Percentiles rank a stretch among this genome's conserved stretches.
These are phyloP conservation scores for Strigops habroptila DNA, from an alignment of 2,113 vertebrate species.

Conservation along the genomic window DNA sequence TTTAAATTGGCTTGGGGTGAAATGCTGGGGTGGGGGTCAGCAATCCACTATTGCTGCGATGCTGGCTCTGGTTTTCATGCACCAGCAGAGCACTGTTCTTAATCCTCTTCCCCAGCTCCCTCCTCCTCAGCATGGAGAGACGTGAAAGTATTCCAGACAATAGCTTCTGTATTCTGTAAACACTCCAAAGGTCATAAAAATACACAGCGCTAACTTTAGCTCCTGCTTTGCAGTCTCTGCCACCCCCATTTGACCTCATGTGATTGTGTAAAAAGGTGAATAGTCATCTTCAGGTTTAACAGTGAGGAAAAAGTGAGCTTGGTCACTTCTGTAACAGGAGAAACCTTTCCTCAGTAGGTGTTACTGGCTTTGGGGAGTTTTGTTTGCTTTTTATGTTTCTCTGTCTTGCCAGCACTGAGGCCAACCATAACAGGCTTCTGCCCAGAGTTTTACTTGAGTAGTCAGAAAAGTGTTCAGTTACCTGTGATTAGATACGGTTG, in stretches of 20 bases:
- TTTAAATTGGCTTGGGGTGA: background rate
- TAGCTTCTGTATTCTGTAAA: conserved; percentile 35
- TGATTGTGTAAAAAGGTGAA: background rate
- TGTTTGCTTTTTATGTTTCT: background rate
- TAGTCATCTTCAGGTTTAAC: background rate
- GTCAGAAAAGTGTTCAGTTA: background rate
- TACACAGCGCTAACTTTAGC: conserved; percentile 24
- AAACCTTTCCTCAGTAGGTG: background rate
- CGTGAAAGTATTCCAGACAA: background rate
- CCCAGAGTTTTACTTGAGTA: background rate
- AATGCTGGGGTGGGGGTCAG: background rate
- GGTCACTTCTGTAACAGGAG: background rate
- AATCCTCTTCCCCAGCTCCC: background rate
- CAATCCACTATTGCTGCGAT: background rate
- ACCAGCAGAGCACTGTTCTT: background rate
- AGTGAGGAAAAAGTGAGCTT: background rate
- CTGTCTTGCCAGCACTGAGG: background rate
- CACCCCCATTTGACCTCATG: background rate
- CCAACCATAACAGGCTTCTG: background rate
- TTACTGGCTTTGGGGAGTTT: background rate
- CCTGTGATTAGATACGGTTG: background rate
- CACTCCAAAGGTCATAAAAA: conserved; percentile 34
- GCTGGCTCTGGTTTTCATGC: background rate
- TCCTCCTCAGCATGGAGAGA: background rate
- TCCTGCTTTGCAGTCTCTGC: background rate